A percentile compares a stretch with the other conserved stretches of the same genome.
phyloP scores from a whole-genome alignment of 2,113 vertebrate genomes.

The Amblyopsis rosae region DNA sequence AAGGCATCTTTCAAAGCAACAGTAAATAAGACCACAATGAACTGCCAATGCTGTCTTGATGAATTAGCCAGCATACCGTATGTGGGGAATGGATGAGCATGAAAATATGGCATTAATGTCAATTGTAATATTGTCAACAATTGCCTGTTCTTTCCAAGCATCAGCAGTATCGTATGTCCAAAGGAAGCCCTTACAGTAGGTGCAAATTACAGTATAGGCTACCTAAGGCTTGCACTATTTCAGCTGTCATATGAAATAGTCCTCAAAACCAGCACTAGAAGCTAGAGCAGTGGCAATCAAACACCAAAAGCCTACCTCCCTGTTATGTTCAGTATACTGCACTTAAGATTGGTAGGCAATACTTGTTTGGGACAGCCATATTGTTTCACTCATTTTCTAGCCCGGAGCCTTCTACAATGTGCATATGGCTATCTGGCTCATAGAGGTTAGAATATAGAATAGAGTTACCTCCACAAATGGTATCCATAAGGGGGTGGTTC shows the following conservation, averaged over 20 bases:
- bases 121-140: background rate
- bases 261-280: constrained; percentile 42
- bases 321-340: too few relatives aligned
- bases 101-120: background rate
- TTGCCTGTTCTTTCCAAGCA: too few relatives aligned
- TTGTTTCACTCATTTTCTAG: too few relatives aligned
- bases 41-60: too few relatives aligned
- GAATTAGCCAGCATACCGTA: too few relatives aligned
- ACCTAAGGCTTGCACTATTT: constrained; percentile 12
- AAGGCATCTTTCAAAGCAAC: constrained; percentile 16
- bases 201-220: background rate
- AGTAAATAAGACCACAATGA: too few relatives aligned
- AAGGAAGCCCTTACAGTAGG: background rate
- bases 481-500: background rate
- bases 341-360: too few relatives aligned
- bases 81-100: too few relatives aligned
- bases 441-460: background rate
- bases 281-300: constrained; percentile 34
- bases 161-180: background rate
- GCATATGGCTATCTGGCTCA: too few relatives aligned
- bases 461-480: too few relatives aligned
- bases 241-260: constrained; percentile 32
- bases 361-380: too few relatives aligned
- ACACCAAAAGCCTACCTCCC: constrained; percentile 11
- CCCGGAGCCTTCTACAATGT: too few relatives aligned